Conservation (phyloP, 1,140 invertebrate species). For the Cotesia typhae region DNA sequence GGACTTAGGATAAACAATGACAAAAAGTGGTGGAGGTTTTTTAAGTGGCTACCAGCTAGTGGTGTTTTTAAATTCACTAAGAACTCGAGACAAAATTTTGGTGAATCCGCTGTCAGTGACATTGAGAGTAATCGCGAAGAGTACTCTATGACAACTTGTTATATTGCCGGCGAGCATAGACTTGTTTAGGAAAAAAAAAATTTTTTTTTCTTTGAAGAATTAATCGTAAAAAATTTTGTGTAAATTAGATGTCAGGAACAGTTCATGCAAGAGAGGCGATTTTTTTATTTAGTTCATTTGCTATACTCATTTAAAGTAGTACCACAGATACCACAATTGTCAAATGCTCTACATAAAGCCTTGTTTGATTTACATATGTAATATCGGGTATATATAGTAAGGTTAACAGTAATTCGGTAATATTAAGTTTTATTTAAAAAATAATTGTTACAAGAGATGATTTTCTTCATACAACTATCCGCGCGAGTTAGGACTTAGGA, state of each 20-base stretch:
- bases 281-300: too few relatives aligned
- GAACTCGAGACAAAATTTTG: constrained; percentile 31
- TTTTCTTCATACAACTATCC: too few relatives aligned
- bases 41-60: constrained; percentile 55
- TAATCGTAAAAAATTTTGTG: background rate
- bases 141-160: constrained; percentile 54
- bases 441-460: too few relatives aligned
- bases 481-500: too few relatives aligned
- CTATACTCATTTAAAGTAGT: too few relatives aligned
- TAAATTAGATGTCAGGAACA: background rate
- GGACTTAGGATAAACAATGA: constrained; percentile 5
- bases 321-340: too few relatives aligned
- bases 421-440: too few relatives aligned
- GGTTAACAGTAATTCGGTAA: too few relatives aligned
- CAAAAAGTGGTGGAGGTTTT: constrained; percentile 57
- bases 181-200: constrained; percentile 44
- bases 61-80: constrained; percentile 44
- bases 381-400: too few relatives aligned
- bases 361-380: too few relatives aligned
- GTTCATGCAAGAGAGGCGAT: too few relatives aligned
- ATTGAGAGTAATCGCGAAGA: constrained; percentile 46
- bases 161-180: constrained; percentile 50
- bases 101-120: constrained; percentile 39
- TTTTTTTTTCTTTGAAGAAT: background rate
- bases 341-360: too few relatives aligned